phyloP scores from a whole-genome alignment of 1,140 invertebrate genomes.

The Pomacea maculata region DNA sequence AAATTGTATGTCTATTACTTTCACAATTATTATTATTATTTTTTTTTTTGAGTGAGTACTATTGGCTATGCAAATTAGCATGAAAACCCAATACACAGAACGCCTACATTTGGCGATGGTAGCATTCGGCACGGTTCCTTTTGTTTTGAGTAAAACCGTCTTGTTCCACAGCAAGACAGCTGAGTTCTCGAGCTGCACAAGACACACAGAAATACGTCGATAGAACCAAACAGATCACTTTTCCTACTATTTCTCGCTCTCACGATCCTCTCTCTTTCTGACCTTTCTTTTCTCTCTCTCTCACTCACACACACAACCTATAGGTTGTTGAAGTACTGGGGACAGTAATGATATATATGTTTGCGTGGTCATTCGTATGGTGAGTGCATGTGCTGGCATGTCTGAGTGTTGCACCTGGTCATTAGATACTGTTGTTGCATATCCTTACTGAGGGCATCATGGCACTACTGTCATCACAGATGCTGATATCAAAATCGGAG shows the following conservation, averaged over 20 bases:
- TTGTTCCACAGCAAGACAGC: conserved; percentile 49
- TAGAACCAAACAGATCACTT: background rate
- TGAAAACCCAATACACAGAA: too few relatives aligned
- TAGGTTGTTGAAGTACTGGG: background rate
- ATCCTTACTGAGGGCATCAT: background rate
- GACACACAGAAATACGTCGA: background rate
- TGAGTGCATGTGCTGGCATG: background rate
- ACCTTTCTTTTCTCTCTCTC: too few relatives aligned
- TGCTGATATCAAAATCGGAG: background rate
- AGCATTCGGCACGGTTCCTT: conserved; percentile 26
- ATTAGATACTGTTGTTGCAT: too few relatives aligned
- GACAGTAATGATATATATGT: background rate
- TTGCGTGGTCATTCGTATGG: background rate
- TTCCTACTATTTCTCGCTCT: background rate
- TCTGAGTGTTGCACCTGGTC: background rate
- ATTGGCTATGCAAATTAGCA: too few relatives aligned
- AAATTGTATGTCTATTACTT: too few relatives aligned
- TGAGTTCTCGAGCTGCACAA: conserved; percentile 40
- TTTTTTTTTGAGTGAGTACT: too few relatives aligned
- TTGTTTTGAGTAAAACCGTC: conserved; percentile 43
- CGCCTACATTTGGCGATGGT: conserved; percentile 16
- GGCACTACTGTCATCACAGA: background rate
- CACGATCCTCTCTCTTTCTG: background rate
- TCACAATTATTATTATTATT: too few relatives aligned
- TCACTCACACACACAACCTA: too few relatives aligned